Evolutionary conservation across 2,113 vertebrate genomes (phyloP).

Genomic region (Rhegmatorhina hoffmannsi): DNA sequence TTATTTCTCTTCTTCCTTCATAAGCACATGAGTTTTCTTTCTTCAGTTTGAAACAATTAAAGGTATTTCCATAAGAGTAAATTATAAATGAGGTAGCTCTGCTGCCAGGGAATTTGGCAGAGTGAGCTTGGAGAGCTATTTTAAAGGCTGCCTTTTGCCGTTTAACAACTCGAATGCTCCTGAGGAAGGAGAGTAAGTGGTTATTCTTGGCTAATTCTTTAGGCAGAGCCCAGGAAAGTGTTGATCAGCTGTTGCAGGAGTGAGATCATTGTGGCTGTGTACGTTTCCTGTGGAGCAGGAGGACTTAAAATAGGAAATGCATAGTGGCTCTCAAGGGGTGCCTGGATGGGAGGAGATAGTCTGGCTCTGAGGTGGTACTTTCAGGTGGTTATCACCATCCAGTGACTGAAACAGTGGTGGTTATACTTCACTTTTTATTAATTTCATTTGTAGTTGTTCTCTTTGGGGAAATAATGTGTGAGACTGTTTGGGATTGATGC

Average conservation of each 20-base stretch:
- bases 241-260: slow-evolving; percentile 46
- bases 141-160: slow-evolving; percentile 21
- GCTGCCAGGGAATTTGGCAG: neutral
- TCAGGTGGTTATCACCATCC: neutral
- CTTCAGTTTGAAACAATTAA: neutral
- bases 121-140: neutral
- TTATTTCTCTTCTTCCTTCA: neutral
- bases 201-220: slow-evolving; percentile 43
- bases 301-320: slow-evolving; percentile 32
- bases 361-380: neutral
- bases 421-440: neutral
- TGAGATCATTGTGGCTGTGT: neutral
- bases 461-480: neutral
- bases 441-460: neutral
- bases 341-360: neutral
- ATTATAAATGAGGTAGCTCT: neutral
- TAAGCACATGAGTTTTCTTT: neutral
- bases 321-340: neutral
- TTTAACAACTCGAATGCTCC: neutral
- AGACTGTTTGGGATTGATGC: neutral
- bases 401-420: neutral
- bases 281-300: neutral
- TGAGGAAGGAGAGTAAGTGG: slow-evolving; percentile 7
- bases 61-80: neutral
- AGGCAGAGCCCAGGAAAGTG: slow-evolving; percentile 36